Base-by-base conservation (phyloP, 2,888 invertebrate species). In the Podabrus alpinus region DNA sequence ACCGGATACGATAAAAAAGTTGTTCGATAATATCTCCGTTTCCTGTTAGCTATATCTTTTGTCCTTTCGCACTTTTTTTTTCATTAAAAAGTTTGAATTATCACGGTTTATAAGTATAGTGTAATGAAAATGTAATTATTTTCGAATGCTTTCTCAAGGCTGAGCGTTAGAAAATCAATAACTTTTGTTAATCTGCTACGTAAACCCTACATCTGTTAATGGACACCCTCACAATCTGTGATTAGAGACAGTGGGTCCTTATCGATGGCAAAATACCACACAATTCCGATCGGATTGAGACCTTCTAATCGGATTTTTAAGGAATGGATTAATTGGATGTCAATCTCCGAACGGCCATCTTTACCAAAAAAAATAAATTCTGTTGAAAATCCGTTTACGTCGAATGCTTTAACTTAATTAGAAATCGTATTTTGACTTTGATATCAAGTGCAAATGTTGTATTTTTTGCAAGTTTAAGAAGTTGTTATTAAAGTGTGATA, bases 371-470 rank as follows among this genome's bases (percentile, higher is more conserved):
- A 62, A 62, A 64, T 19, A 5, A 13, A 2, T 2, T 62, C n/a
- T n/a, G 62, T 4, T 7, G 16, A n/a, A 64, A 64, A 19, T 19
- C 21, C n/a, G 9, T n/a, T 19, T 13, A 15, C 25, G 64, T 69
- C 68, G 45, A n/a, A 60, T 19, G 25, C 45, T 68, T 74, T 72
- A 75, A 75, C 66, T 75, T 67, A 70, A 73, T 73, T 76, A 67
- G 66, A 76, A 70, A 59, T 72, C 45, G 45, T 71, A 45, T 66
- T 79, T 80, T 81, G 78, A 79, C 84, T 84, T 85, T 83, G 85
- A 84, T 82, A 85, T 85, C 85, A 84, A 82, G 80, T 82, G 83
- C 85, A 85, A 85, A 85, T 84, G 85, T 82, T 82, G 83, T 82
- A 81, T 80, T 83, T 82, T 82, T 81, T 82, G 79, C 79, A 78